A percentile compares a stretch with the other conserved stretches of the same genome.
Evolutionary conservation across 2,888 invertebrate species (phyloP).

Genomic region (Sturmia bella): DNA sequence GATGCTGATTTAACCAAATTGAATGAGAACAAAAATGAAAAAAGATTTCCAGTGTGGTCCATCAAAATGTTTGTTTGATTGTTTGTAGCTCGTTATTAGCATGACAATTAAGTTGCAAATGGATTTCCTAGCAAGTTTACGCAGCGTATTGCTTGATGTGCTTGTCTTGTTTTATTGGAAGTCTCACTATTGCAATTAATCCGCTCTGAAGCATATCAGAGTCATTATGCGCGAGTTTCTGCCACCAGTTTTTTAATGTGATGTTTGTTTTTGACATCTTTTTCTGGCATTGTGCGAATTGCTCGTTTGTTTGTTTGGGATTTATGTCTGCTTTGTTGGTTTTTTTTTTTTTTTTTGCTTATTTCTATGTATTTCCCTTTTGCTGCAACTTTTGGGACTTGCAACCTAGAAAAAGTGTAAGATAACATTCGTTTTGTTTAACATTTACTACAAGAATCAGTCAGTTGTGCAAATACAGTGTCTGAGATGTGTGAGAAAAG

Average conservation of each 20-base stretch:
- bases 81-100: conserved; percentile 3
- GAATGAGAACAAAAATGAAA: conserved; percentile 16
- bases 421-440: conserved; percentile 19
- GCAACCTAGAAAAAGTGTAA: conserved; percentile 23
- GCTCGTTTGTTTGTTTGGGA: conserved; percentile 44
- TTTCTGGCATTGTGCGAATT: conserved; percentile 50
- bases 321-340: conserved; percentile 46
- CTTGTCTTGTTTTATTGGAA: background rate
- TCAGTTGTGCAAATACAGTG: conserved; percentile 41
- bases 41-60: conserved; percentile 63
- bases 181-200: conserved; percentile 26
- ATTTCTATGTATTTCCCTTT: conserved; percentile 33
- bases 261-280: conserved; percentile 39
- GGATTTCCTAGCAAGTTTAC: background rate
- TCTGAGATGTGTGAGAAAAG: background rate
- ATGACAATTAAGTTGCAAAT: conserved; percentile 38
- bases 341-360: background rate
- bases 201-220: conserved; percentile 33
- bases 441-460: conserved; percentile 32
- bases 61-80: background rate
- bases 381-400: conserved; percentile 40
- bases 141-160: conserved; percentile 7
- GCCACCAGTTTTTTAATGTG: conserved; percentile 20
- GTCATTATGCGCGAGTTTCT: conserved; percentile 43
- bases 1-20: conserved; percentile 19